Percentiles rank a stretch among this genome's conserved stretches.
Evolutionary conservation across 2,888 invertebrate genomes (phyloP).

Genomic region (Leptodirus hochenwartii): DNA sequence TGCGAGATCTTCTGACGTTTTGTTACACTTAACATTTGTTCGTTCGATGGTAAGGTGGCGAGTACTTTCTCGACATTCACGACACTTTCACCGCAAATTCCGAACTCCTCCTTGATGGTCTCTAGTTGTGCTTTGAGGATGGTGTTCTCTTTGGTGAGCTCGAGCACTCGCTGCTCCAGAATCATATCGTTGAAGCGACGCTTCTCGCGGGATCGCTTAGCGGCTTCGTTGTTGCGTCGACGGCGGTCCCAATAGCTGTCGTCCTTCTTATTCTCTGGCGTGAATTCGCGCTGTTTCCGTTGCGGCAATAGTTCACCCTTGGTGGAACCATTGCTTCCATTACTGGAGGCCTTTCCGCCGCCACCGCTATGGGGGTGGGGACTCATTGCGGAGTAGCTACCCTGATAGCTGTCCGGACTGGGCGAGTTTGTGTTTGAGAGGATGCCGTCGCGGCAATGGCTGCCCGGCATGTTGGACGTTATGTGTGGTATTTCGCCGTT

Average conservation of each 20-base stretch:
- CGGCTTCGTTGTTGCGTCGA: conserved; percentile 91
- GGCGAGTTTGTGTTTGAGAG: conserved; percentile 24
- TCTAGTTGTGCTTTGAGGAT: conserved; percentile 82
- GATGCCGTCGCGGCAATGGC: conserved; percentile 25
- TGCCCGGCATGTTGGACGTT: conserved; percentile 34
- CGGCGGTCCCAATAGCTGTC: conserved; percentile 96
- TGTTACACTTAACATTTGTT: conserved; percentile 67
- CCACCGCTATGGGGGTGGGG: conserved; percentile 41
- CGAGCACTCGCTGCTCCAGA: conserved; percentile 81
- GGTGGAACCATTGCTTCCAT: no score
- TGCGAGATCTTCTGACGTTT: conserved; percentile 45
- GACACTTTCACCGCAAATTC: conserved; percentile 70
- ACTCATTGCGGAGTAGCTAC: conserved; percentile 32
- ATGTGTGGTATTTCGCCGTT: conserved; percentile 47
- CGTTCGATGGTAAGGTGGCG: conserved; percentile 67
- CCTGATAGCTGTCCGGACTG: conserved; percentile 20
- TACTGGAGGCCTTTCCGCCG: conserved; percentile 60
- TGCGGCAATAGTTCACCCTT: conserved; percentile 78
- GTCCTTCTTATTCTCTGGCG: conserved; percentile 91
- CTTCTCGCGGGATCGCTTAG: conserved; percentile 91
- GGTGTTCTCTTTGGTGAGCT: conserved; percentile 89
- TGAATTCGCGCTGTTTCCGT: conserved; percentile 89
- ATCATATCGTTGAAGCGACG: conserved; percentile 93
- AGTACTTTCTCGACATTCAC: conserved; percentile 80
- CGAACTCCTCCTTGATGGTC: conserved; percentile 84